phyloP scores from a whole-genome alignment of 2,113 vertebrate species.

The Asarcornis scutulata region DNA sequence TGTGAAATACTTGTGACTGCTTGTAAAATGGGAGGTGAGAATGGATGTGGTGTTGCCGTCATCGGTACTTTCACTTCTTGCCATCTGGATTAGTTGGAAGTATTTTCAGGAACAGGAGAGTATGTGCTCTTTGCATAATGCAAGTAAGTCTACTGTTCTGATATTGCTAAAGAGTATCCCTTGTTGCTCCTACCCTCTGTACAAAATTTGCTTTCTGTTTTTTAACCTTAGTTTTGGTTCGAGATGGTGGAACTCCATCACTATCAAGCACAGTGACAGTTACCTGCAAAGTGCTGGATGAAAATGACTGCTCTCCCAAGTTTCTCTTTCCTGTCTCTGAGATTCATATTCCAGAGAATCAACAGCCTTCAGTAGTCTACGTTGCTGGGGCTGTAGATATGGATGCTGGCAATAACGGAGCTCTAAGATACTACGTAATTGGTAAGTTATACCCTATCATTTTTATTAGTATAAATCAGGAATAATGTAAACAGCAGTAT shows the following conservation, averaged over 20 bases:
- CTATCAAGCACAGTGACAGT: slow-evolving; percentile 81
- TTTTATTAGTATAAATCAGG: background rate
- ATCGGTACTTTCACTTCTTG: background rate
- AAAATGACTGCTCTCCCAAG: slow-evolving; percentile 86
- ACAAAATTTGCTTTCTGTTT: slow-evolving; percentile 13
- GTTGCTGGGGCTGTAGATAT: slow-evolving; percentile 80
- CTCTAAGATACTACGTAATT: slow-evolving; percentile 81
- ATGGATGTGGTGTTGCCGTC: background rate
- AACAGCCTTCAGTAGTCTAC: slow-evolving; percentile 79
- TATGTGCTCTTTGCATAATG: background rate
- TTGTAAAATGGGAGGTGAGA: background rate
- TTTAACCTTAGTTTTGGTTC: slow-evolving; percentile 82
- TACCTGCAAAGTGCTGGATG: slow-evolving; percentile 85
- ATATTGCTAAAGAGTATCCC: background rate
- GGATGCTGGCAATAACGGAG: slow-evolving; percentile 84
- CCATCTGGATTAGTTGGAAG: background rate
- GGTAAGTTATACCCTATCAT: slow-evolving; percentile 72
- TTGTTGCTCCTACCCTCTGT: background rate
- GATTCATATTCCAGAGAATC: slow-evolving; percentile 87
- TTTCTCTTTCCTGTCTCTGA: slow-evolving; percentile 78
- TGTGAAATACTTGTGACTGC: background rate
- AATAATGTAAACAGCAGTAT: background rate
- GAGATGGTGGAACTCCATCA: slow-evolving; percentile 76
- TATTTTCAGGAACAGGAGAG: background rate
- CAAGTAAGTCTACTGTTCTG: background rate